Evolutionary conservation across 2,888 invertebrate species (phyloP).

Genomic region (Amaurobius ferox): DNA sequence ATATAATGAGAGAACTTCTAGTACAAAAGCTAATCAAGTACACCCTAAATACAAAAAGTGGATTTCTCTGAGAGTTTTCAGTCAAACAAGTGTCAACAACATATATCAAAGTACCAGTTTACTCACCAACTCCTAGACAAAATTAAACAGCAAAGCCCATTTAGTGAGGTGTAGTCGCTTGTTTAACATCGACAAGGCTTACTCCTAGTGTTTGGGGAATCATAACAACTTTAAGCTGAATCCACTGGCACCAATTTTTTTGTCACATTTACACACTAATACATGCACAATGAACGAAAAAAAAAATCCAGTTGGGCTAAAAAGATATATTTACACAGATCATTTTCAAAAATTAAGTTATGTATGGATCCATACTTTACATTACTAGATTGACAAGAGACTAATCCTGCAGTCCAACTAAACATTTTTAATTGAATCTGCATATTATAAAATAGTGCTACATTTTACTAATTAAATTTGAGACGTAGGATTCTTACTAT

Average conservation of each 20-base stretch:
- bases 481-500: too few relatives aligned
- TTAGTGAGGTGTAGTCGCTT: constrained; percentile 73
- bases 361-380: too few relatives aligned
- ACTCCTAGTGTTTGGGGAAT: constrained; percentile 75
- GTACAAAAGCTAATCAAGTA: too few relatives aligned
- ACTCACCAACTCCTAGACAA: constrained; percentile 75
- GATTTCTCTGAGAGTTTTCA: neutral
- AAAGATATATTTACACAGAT: too few relatives aligned
- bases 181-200: constrained; percentile 74
- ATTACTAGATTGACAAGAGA: too few relatives aligned
- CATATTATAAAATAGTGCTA: too few relatives aligned
- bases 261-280: constrained; percentile 69
- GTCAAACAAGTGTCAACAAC: constrained; percentile 68
- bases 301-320: constrained; percentile 1
- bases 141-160: constrained; percentile 74
- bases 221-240: constrained; percentile 72
- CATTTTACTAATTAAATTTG: too few relatives aligned
- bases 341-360: too few relatives aligned
- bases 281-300: constrained; percentile 60
- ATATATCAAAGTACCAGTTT: constrained; percentile 70
- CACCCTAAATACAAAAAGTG: too few relatives aligned
- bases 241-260: constrained; percentile 67
- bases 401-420: too few relatives aligned
- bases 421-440: too few relatives aligned
- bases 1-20: neutral